phyloP scores from a whole-genome alignment of 2,888 invertebrate genomes.

The Branchellion lobata region DNA sequence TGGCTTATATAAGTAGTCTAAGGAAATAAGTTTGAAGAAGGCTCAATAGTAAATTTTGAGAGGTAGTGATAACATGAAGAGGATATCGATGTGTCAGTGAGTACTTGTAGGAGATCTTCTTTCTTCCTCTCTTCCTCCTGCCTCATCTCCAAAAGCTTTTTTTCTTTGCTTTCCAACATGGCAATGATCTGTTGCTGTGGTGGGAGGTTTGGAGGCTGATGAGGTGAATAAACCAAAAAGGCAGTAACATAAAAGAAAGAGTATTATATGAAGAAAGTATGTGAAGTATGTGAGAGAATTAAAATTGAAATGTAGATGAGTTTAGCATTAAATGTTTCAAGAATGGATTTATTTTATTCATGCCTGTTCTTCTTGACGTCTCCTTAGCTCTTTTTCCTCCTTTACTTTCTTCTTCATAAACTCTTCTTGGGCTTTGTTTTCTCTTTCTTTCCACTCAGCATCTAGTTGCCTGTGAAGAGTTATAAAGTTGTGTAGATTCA shows the following conservation, averaged over 20 bases:
- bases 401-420: background rate
- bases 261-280: background rate
- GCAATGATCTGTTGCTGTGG: background rate
- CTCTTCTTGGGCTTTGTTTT: background rate
- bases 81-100: too few species aligned
- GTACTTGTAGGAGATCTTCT: background rate
- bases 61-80: too few species aligned
- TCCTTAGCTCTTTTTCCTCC: background rate
- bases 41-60: too few species aligned
- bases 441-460: background rate
- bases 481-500: too few species aligned
- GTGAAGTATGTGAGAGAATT: too few species aligned
- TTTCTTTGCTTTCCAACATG: background rate
- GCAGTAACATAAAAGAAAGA: background rate
- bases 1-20: too few species aligned
- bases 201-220: background rate
- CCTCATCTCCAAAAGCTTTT: background rate
- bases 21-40: too few species aligned
- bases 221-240: background rate
- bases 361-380: constrained; percentile 5
- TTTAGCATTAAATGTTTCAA: too few species aligned
- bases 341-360: too few species aligned
- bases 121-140: background rate
- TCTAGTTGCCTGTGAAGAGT: background rate
- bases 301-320: too few species aligned